Evolutionary conservation across 2,888 invertebrate genomes (phyloP), one percentile per base, ranked within the genome.

Genomic region (Diarsia dahlii): DNA sequence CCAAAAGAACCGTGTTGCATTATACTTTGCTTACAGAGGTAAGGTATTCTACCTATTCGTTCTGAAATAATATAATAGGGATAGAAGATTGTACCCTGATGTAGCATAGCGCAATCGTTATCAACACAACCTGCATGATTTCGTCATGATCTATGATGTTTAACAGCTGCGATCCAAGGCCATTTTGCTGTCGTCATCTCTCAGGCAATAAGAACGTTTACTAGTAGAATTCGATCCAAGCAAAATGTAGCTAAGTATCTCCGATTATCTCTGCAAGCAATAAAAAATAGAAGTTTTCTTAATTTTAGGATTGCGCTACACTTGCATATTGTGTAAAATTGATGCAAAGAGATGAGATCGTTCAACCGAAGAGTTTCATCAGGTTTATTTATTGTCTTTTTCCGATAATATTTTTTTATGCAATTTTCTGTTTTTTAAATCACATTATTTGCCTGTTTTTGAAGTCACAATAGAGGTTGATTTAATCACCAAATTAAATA

Each of bases 151-250:
- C 28, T 48, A 67, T 71, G 50, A 66, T 58, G 58, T 58, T 76
- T 23, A 56, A 67, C 60, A 56, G 60, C 75, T 66, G 50, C 18
- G 54, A 66, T 64, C 54, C 72, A 83, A 72, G 84, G 84, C 20
- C 68, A 52, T 69, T 62, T 60, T 69, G 45, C 52, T 72, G n/a
- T 73, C 52, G 58, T 34, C 62, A 48, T 67, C 67, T 48, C 28
- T 82, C 54, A 48, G 39, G 34, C 46, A 46, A 65, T 48, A 48
- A 34, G 34, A 70, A 60, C 39, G 15, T 64, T 18, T 28, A 58
- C 28, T 28, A 15, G 46, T 68, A 23, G 20, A 58, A 6, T 71
- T n/a, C 6, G 3, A 48, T 64, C 6, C 23, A 46, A 76, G 50
- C 34, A 46, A 58, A 76, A 15, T 50, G 23, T n/a, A 58, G 23